Conservation (phyloP, 2,113 vertebrate species). For the Anarhynchus alexandrinus region DNA sequence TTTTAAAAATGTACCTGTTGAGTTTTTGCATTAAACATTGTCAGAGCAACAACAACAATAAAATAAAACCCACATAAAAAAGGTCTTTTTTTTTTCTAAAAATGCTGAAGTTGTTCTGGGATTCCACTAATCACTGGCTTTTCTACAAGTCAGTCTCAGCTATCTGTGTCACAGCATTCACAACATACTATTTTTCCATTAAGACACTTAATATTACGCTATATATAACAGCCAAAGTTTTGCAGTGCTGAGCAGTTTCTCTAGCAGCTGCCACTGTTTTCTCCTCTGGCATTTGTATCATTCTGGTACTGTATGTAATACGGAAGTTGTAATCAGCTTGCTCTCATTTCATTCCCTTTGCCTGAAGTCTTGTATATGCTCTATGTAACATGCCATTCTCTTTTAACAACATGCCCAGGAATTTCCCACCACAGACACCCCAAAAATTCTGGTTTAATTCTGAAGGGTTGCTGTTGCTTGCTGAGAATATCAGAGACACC, state of each 20-base stretch:
- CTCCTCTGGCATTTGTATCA: not conserved
- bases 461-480: not conserved
- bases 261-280: not conserved
- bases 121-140: not conserved
- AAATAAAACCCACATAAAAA: not conserved
- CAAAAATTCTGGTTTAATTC: not conserved
- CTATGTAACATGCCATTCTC: not conserved
- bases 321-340: not conserved
- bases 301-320: not conserved
- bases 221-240: not conserved
- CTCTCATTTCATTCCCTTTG: not conserved
- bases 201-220: not conserved
- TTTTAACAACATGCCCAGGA: rapidly evolving
- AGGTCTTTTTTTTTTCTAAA: not conserved
- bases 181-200: not conserved
- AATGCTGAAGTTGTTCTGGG: not conserved
- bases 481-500: not conserved
- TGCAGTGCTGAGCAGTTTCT: not conserved
- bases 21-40: not conserved
- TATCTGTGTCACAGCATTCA: not conserved
- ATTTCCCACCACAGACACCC: not conserved
- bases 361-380: not conserved
- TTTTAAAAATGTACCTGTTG: not conserved
- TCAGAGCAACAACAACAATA: not conserved
- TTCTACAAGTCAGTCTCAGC: not conserved